A percentile compares a stretch with the other conserved stretches of the same genome.
Conservation (phyloP, 2,888 invertebrate genomes). For the Eremobia ochroleuca region DNA sequence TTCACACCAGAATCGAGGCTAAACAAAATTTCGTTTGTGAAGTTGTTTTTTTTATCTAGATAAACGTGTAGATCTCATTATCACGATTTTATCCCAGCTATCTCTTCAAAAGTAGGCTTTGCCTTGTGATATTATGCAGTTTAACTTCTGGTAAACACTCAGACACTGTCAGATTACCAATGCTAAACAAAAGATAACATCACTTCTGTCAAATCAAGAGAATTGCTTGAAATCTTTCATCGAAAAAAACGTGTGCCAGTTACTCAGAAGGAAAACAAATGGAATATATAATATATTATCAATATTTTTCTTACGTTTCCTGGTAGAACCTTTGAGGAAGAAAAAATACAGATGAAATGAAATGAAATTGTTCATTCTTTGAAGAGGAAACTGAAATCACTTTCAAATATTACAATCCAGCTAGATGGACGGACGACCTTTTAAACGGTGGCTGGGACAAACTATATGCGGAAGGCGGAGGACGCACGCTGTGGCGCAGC, state of each 20-base stretch:
- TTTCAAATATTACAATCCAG: background rate
- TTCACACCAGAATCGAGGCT: background rate
- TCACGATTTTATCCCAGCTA: background rate
- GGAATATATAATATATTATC: too few species aligned
- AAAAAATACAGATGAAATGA: background rate
- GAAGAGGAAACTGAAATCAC: background rate
- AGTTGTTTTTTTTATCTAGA: conserved; percentile 13
- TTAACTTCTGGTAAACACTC: background rate
- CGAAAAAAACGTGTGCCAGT: background rate
- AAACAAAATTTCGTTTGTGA: too few species aligned
- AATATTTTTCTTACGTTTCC: background rate
- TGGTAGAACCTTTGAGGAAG: background rate
- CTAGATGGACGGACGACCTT: too few species aligned
- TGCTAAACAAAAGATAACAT: conserved; percentile 20
- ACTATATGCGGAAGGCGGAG: too few species aligned
- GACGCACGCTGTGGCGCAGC: too few species aligned
- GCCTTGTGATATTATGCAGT: background rate
- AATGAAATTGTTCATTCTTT: background rate
- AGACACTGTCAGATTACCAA: conserved; percentile 28
- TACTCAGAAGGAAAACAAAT: background rate
- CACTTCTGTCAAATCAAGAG: conserved; percentile 29
- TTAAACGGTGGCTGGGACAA: too few species aligned
- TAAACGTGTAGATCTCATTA: background rate
- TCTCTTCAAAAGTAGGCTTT: background rate
- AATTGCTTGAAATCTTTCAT: background rate